Evolutionary conservation across 2,113 vertebrate genomes (phyloP).

Genomic region (Mirza zaza): DNA sequence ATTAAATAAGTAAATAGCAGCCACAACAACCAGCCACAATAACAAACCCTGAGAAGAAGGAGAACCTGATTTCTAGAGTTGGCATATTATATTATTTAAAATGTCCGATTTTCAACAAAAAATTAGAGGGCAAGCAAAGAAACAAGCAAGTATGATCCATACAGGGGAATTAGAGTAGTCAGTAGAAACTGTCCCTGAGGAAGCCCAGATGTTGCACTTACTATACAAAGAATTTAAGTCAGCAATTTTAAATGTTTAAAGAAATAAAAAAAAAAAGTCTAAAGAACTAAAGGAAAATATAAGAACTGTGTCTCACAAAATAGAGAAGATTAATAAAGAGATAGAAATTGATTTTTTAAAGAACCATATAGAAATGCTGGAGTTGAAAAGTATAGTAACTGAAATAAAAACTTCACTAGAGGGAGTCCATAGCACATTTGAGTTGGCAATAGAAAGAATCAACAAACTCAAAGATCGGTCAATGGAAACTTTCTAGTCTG

Average conservation of each 20-base stretch:
- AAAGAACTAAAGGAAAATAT: too few species aligned
- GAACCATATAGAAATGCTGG: not conserved
- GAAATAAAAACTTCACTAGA: not conserved
- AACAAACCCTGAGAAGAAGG: not conserved
- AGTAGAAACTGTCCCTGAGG: not conserved
- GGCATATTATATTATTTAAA: not conserved
- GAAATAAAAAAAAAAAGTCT: not conserved
- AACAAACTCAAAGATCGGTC: not conserved
- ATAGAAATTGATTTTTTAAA: not conserved
- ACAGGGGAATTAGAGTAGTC: not conserved
- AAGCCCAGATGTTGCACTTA: not conserved
- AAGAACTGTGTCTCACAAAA: not conserved
- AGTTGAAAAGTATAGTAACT: not conserved
- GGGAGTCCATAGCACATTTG: accelerated
- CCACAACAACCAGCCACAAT: not conserved
- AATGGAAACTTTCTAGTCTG: not conserved
- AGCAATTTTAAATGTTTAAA: not conserved
- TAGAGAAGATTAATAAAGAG: not conserved
- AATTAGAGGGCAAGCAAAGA: not conserved
- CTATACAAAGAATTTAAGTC: not conserved
- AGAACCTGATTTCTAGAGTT: not conserved
- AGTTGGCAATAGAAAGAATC: not conserved
- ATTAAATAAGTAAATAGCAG: too few species aligned
- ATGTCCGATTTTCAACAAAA: not conserved
- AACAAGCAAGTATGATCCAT: too few species aligned